Conservation (phyloP, 2,113 vertebrate genomes). For the Corythaixoides concolor region DNA sequence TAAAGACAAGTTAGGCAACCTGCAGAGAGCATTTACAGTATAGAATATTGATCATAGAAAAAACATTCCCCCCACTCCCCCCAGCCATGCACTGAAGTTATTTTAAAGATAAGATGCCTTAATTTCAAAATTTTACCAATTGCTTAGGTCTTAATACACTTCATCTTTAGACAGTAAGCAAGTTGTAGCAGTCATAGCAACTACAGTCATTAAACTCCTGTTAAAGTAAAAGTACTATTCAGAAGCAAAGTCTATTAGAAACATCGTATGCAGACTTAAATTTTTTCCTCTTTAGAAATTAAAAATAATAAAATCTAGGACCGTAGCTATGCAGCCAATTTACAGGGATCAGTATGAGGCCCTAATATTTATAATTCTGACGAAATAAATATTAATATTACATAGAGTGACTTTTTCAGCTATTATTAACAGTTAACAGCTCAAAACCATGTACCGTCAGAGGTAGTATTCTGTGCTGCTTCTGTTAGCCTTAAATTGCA, state of each 20-base stretch:
- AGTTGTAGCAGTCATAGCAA: not conserved
- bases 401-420: not conserved
- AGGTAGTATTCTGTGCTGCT: not conserved
- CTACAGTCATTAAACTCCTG: not conserved
- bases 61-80: not conserved
- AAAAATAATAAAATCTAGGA: not conserved
- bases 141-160: not conserved
- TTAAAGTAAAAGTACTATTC: not conserved
- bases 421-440: not conserved
- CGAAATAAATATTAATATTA: not conserved
- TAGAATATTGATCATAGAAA: not conserved
- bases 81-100: not conserved
- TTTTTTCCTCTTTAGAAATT: not conserved
- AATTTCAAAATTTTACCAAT: not conserved
- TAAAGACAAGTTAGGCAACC: not conserved
- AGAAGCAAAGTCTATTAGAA: constrained; percentile 30
- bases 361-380: not conserved
- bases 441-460: not conserved
- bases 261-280: not conserved
- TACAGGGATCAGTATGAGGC: not conserved
- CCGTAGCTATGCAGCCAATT: not conserved
- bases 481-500: not conserved
- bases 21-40: not conserved
- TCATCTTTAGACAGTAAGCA: not conserved
- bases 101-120: not conserved